Base-by-base conservation (phyloP, 1,140 invertebrate genomes). In the Chelonus insularis region DNA sequence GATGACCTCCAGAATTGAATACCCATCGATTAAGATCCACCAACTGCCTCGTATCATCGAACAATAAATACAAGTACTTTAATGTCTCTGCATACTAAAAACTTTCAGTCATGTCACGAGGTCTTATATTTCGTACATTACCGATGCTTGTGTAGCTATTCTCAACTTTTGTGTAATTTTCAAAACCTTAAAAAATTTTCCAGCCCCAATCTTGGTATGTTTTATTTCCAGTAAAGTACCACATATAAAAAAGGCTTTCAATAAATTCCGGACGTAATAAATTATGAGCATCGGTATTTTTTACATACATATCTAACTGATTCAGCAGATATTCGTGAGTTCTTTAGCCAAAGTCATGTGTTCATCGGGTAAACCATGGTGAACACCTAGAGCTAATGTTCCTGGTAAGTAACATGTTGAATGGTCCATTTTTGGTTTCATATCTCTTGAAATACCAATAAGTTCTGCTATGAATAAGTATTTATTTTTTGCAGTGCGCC, bases 371-470 rank as follows among this genome's bases (percentile, higher is more conserved):
- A 98, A 84, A 12, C 94, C 95, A 76, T 95, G 88, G 66, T 92
- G 87, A 65, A 91, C 86, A 0, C 96, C 97, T 34, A 99, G 83
- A 1, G 95, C 91, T 66, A 99, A 82, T 0, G 96, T 98, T 14
- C 96, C 97, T 2, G 95, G 90, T 59, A 99, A 81, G 78, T 95
- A 99, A 79, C 97, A 99, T 0, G 94, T 95, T 41, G 99, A 82
- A 82, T 99, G 96, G 78, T 99, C 96, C 96, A 99, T 99, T 86
- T 99, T 99, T 7, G 96, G 95, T 81, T 93, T 95, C 74, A 96
- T 95, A 52, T 92, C 89, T 75, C 89, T 86, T 9, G 88, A 89
- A 14, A 89, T 89, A 39, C 88, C 88, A 12, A 95, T 84, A 5
- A 99, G 81, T 83, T 99, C 97, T 2, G 95, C 96, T 54, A 99